Evolutionary conservation across 2,797 vertebrate species (phyloP), one percentile per base, ranked within the genome.

Genomic region (Danionella dracula): DNA sequence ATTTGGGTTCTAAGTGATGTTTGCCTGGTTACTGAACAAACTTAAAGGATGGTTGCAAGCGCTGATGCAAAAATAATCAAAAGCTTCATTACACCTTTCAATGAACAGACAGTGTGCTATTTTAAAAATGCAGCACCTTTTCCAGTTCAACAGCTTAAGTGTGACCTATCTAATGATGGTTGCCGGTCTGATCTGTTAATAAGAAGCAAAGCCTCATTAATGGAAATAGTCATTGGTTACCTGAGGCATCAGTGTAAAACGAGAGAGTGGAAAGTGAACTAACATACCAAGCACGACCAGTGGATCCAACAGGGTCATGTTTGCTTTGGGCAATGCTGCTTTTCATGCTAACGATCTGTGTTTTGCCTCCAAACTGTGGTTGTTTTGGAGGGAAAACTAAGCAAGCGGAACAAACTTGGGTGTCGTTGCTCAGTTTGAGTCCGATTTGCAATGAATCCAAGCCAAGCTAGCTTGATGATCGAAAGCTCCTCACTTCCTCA

Each of bases 201-300:
- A 69, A 74, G 81, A 82, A 80, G 78, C 80, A 74, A 82, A 75
- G 76, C 75, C 69, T 67, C 48, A 66, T 70, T 82, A 80, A 81
- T 58, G 71, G 71, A 38, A 73, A 74, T 72, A 77, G 59, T 78
- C 77, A 79, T 76, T 77, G 76, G 83, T 86, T 83, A 82, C 74
- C 15, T 32, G 69, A 63, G 46, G 79, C 62, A 74, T 59, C 62
- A 74, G 66, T 58, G 76, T 82, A 66, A 83, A 81, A 81, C 65
- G 56, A 72, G 78, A 81, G 77, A 66, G 71, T 34, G 29, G 73
- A 66, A 62, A 79, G 73, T 63, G 73, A 66, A 61, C 72, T 59
- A 75, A 76, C 70, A 71, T 72, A 66, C 40, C 21, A 70, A 68
- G 71, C 61, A 21, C 2, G 37, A 62, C 51, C 63, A 60, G 49